phyloP scores from a whole-genome alignment of 2,888 invertebrate species.

The Mechanitis messenoides region DNA sequence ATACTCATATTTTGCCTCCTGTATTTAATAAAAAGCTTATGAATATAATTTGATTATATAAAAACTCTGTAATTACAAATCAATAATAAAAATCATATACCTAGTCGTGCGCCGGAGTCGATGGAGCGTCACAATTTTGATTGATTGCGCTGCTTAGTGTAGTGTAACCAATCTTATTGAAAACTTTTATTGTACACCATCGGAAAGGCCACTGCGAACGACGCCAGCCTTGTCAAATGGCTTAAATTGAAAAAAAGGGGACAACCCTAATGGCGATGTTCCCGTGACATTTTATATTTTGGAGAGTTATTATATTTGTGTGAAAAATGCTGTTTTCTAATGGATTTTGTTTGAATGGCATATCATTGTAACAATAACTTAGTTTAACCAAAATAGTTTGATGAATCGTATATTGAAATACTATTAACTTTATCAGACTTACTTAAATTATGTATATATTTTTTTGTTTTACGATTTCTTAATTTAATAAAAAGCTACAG shows the following conservation, averaged over 20 bases:
- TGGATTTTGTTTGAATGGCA: slow-evolving; percentile 3
- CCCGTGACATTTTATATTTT: slow-evolving; percentile 68
- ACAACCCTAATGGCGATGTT: slow-evolving; percentile 61
- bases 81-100: slow-evolving; percentile 13
- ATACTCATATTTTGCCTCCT: too few relatives aligned
- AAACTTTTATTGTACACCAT: slow-evolving; percentile 66
- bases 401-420: too few relatives aligned
- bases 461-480: too few relatives aligned
- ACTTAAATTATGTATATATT: too few relatives aligned
- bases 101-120: slow-evolving; percentile 56
- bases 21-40: too few relatives aligned
- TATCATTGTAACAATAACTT: background rate
- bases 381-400: too few relatives aligned
- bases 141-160: slow-evolving; percentile 77
- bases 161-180: slow-evolving; percentile 77
- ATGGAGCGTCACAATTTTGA: slow-evolving; percentile 73
- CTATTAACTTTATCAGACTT: too few relatives aligned
- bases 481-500: too few relatives aligned
- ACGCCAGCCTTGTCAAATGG: slow-evolving; percentile 70
- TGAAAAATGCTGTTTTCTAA: slow-evolving; percentile 15
- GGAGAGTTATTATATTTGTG: slow-evolving; percentile 42
- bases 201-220: slow-evolving; percentile 69
- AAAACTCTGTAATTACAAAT: too few relatives aligned
- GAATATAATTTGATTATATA: too few relatives aligned
- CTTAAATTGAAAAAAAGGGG: slow-evolving; percentile 75